A percentile compares a stretch with the other conserved stretches of the same genome.
phyloP scores from a whole-genome alignment of 2,797 vertebrate species.

The Pteronotus mesoamericanus region DNA sequence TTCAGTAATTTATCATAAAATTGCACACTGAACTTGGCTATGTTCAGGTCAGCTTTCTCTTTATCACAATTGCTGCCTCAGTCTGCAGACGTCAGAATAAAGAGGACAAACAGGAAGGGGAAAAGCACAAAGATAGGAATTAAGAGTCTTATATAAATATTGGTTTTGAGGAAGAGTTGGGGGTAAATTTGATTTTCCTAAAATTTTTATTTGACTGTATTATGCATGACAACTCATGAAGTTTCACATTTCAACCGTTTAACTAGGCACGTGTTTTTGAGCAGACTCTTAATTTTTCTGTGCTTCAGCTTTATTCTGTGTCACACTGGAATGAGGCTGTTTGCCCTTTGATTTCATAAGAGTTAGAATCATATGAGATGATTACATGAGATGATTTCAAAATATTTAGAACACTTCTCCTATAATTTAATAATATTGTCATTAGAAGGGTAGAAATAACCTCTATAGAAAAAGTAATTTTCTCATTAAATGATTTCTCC shows the following conservation, averaged over 20 bases:
- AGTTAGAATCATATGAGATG: background rate
- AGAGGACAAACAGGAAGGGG: background rate
- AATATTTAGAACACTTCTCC: background rate
- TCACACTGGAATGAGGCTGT: background rate
- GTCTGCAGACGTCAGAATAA: background rate
- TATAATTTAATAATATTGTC: background rate
- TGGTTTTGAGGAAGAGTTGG: background rate
- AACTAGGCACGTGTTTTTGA: background rate
- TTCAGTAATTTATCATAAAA: constrained; percentile 21
- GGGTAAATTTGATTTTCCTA: background rate
- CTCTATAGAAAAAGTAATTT: background rate
- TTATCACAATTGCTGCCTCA: background rate
- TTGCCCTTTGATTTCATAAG: background rate
- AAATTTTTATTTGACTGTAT: background rate
- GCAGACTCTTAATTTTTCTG: background rate
- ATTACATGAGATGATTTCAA: background rate
- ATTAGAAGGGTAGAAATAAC: background rate
- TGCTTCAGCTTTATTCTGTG: background rate
- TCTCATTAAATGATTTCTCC: background rate
- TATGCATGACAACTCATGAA: background rate
- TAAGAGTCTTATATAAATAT: background rate
- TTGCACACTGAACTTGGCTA: background rate
- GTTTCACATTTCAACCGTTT: background rate
- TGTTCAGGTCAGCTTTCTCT: background rate
- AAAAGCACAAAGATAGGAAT: background rate